Evolutionary conservation across 2,113 vertebrate species (phyloP), one percentile per base, ranked within the genome.

Genomic region (Cephalopterus ornatus): DNA sequence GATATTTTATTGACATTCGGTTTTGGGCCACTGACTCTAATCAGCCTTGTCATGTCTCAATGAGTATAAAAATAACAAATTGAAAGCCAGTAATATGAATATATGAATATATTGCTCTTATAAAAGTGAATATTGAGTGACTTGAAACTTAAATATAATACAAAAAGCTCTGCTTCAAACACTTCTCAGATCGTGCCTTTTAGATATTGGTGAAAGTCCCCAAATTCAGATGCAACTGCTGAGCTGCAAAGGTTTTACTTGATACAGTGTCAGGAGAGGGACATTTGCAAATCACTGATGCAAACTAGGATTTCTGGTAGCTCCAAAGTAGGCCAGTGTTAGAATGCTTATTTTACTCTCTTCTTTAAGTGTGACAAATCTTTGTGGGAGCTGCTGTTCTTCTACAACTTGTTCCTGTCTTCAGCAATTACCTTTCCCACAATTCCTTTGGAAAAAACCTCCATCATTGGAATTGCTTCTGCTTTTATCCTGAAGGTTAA

Each of bases 401-500:
- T 83, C 90, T 42, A 32, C 33, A 58, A 56, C 35, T 93, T 67
- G 44, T 58, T 63, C 27, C 70, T 93, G 28, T 78, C 55, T 65
- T 86, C 50, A 87, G 85, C 66, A 83, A 20, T 65, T 71, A 90
- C 61, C 44, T 93, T 93, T 46, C 8, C 10, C 56, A 55, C 35
- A 77, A 58, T 83, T 90, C 70, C 84, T 92, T 70, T 92, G 62
- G 65, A 44, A 79, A 79, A 88, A 62, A 82, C 76, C 27, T 79
- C 58, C 52, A 79, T 59, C 18, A 5, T 5, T 89, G 89, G 76
- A 92, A 82, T 77, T 92, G 35, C 55, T 58, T 58, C 68, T 96
- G 56, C 67, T 92, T 95, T 91, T 91, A 77, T 93, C 63, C 88
- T 95, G 91, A 90, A 98, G 88, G 93, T 96, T 97, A 97, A 96